Evolutionary conservation across 2,888 invertebrate genomes (phyloP).

Genomic region (Calliopum simillimum): DNA sequence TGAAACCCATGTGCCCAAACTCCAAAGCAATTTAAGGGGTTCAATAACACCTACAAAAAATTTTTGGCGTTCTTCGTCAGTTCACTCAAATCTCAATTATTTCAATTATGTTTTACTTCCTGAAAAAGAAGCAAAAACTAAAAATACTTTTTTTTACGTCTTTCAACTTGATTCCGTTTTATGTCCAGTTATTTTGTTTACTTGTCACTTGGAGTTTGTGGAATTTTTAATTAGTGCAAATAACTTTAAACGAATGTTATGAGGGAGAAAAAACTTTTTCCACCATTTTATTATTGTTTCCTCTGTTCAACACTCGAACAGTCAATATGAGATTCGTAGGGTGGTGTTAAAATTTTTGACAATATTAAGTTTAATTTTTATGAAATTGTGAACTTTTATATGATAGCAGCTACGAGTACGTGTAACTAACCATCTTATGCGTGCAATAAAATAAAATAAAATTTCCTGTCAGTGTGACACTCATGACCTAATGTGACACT

Average conservation of each 20-base stretch:
- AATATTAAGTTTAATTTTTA: background rate
- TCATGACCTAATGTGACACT: no score
- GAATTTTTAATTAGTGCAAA: slow-evolving; percentile 65
- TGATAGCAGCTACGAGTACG: no score
- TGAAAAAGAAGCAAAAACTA: slow-evolving; percentile 4
- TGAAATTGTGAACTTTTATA: no score
- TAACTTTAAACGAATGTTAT: slow-evolving; percentile 53
- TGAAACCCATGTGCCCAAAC: no score
- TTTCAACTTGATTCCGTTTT: background rate
- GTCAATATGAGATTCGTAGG: background rate
- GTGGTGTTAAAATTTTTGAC: background rate
- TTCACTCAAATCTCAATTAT: background rate
- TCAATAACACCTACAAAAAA: no score
- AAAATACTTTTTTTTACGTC: no score
- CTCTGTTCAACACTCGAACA: no score
- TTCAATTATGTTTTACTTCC: slow-evolving; percentile 1
- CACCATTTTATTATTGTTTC: background rate
- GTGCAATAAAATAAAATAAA: no score
- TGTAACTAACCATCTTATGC: no score
- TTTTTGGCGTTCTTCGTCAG: no score
- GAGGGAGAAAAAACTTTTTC: slow-evolving; percentile 3
- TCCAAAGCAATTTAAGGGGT: no score
- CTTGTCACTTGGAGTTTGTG: slow-evolving; percentile 48
- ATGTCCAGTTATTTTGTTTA: slow-evolving; percentile 34
- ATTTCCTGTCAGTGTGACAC: no score